These are phyloP conservation scores for Mus pahari DNA, from an alignment of 2,113 vertebrate species.

Conservation along the genomic window DNA sequence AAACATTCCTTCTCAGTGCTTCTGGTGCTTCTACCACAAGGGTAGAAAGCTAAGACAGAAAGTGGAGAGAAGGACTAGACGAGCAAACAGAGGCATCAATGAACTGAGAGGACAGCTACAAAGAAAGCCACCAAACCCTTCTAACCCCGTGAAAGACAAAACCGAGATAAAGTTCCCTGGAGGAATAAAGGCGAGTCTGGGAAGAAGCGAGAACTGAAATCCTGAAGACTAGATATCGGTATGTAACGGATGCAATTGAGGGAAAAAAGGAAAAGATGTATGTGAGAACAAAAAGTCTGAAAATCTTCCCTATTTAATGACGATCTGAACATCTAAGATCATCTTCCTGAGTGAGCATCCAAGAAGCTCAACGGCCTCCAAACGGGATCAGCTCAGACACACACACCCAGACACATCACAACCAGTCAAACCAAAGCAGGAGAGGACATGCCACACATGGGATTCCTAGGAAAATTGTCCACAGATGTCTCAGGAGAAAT, in stretches of 20 bases:
- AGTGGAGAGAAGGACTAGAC: no score
- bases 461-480: background rate
- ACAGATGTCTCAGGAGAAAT: background rate
- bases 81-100: background rate
- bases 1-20: background rate
- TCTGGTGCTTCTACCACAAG: background rate
- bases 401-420: background rate
- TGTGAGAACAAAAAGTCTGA: background rate
- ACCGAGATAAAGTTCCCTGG: background rate
- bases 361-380: background rate
- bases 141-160: background rate
- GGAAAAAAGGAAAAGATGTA: background rate
- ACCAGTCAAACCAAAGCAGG: background rate
- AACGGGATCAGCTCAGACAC: background rate
- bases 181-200: background rate
- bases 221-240: background rate
- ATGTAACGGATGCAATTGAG: no score
- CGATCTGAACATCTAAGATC: background rate
- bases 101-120: background rate
- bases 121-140: background rate
- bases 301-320: background rate
- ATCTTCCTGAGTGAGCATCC: background rate
- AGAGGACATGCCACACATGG: background rate
- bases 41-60: background rate
- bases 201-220: background rate